These are phyloP conservation scores for Anser cygnoides DNA, from an alignment of 2,113 vertebrate genomes.

Conservation along the genomic window DNA sequence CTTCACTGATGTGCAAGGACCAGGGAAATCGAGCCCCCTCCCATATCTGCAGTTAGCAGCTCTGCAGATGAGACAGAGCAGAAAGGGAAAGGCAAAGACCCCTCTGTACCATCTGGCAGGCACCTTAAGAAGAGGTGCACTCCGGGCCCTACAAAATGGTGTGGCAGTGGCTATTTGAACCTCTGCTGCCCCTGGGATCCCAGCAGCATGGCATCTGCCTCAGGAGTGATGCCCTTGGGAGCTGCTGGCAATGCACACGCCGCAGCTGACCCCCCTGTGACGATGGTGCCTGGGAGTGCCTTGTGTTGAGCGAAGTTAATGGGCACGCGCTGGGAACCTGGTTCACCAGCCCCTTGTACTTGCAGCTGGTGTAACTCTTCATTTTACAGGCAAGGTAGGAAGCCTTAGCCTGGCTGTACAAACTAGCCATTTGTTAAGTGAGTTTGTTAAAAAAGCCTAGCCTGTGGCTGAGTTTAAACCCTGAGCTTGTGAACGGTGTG, in stretches of 20 bases:
- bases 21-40: neutral
- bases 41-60: neutral
- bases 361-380: neutral
- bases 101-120: neutral
- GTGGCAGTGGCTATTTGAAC: neutral
- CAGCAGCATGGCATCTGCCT: neutral
- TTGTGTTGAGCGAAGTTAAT: neutral
- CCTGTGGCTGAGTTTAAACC: neutral
- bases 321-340: neutral
- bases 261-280: neutral
- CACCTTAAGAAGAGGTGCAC: neutral
- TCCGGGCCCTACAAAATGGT: neutral
- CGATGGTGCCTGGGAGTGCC: neutral
- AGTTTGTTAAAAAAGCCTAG: neutral
- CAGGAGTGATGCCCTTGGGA: fast-evolving
- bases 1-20: neutral
- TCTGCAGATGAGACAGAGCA: neutral
- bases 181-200: neutral
- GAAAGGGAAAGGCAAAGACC: neutral
- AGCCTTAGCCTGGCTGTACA: neutral
- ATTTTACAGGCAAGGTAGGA: neutral
- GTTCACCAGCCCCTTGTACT: neutral
- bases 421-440: neutral
- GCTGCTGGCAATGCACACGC: neutral
- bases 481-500: neutral